Evolutionary conservation across 2,797 vertebrate species (phyloP).

Genomic region (Alcedo quadribrachys): DNA sequence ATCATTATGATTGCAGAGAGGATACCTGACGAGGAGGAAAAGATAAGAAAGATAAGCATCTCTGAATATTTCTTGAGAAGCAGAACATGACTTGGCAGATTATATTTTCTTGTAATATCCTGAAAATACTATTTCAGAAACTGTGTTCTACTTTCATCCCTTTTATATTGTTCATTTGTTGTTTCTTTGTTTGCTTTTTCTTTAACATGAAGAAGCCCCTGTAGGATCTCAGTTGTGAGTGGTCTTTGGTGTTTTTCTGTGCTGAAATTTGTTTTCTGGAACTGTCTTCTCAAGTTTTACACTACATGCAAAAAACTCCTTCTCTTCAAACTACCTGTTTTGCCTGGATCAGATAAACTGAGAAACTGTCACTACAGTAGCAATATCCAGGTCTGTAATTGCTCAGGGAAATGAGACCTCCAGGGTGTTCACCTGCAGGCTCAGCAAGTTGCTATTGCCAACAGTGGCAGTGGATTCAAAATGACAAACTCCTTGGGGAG

Average conservation of each 20-base stretch:
- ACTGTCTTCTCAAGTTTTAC: not conserved
- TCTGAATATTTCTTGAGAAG: not conserved
- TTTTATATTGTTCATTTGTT: not conserved
- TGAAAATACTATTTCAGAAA: not conserved
- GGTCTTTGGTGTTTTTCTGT: not conserved
- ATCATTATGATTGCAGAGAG: not conserved
- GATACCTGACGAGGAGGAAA: not conserved
- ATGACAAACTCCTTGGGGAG: conserved; percentile 28
- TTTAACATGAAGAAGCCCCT: not conserved
- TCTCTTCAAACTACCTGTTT: conserved; percentile 16
- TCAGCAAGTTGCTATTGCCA: conserved; percentile 47
- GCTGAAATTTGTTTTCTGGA: conserved; percentile 14
- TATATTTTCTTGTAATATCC: not conserved
- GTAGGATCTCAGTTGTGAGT: not conserved
- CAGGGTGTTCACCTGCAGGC: conserved; percentile 16
- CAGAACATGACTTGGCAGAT: not conserved
- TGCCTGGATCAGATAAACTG: conserved; percentile 5
- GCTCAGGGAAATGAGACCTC: conserved; percentile 64
- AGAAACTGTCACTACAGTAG: conserved; percentile 63
- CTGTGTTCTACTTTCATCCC: not conserved
- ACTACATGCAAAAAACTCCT: not conserved
- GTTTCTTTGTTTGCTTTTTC: not conserved
- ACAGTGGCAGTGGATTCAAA: not conserved
- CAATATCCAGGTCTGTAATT: conserved; percentile 47
- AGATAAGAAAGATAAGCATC: not conserved